These are phyloP conservation scores for Corythaixoides concolor DNA, from an alignment of 2,113 vertebrate species.

Conservation along the genomic window DNA sequence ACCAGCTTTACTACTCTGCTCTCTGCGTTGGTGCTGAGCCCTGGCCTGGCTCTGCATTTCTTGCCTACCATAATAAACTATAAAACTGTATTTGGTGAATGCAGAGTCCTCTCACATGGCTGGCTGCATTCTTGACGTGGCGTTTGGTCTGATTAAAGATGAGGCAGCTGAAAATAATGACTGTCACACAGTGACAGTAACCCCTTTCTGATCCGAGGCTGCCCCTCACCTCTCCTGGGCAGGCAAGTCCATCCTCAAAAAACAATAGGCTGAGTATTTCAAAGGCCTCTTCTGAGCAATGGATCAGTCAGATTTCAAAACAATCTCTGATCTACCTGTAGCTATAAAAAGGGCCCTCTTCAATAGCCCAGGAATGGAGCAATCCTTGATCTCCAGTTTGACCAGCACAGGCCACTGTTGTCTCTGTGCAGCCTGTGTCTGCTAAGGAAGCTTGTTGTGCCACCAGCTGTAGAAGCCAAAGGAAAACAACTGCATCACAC, in stretches of 20 bases:
- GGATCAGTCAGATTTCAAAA: background rate
- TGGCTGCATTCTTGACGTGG: background rate
- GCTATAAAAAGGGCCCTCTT: background rate
- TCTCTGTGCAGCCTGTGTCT: background rate
- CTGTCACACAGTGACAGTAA: background rate
- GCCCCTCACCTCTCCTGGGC: background rate
- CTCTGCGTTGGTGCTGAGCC: background rate
- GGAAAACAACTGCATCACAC: background rate
- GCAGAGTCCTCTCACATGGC: background rate
- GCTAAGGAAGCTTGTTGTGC: background rate
- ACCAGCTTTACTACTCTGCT: background rate
- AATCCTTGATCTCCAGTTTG: background rate
- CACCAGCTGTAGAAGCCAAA: background rate
- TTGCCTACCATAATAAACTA: background rate
- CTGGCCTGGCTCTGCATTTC: background rate
- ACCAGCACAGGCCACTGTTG: background rate
- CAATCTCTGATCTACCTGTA: background rate
- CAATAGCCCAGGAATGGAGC: background rate
- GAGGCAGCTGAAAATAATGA: background rate
- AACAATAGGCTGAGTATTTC: background rate
- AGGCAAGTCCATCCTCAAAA: background rate
- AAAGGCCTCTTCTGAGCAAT: background rate
- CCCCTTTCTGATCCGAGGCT: background rate
- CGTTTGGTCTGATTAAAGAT: background rate
- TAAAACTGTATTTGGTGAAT: background rate